These are phyloP conservation scores for Gavialis gangeticus DNA, from an alignment of 2,113 vertebrate species.

Conservation along the genomic window DNA sequence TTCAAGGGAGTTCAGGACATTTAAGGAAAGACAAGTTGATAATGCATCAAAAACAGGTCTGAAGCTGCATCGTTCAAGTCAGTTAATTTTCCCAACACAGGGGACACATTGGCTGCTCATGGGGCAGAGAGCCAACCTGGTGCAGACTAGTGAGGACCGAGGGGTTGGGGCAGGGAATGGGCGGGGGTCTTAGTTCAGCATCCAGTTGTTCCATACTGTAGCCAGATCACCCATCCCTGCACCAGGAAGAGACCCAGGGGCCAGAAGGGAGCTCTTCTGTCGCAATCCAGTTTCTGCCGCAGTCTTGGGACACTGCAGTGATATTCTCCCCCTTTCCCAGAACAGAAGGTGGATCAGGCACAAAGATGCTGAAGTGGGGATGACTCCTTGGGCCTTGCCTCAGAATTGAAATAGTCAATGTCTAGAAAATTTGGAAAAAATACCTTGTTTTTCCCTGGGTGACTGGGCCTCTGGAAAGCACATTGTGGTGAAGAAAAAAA, in stretches of 20 bases:
- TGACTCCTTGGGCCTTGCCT: not conserved
- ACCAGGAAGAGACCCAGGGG: slow-evolving; percentile 49
- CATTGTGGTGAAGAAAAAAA: slow-evolving; percentile 39
- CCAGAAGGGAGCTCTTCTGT: not conserved
- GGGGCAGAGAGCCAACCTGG: slow-evolving; percentile 37
- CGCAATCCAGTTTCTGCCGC: slow-evolving; percentile 33
- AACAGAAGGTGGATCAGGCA: not conserved
- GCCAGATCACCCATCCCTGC: slow-evolving; percentile 53
- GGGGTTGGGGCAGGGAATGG: slow-evolving; percentile 53
- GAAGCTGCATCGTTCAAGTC: not conserved
- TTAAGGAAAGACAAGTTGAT: not conserved
- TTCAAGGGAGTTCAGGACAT: not conserved
- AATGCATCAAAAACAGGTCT: not conserved
- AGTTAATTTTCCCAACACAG: not conserved
- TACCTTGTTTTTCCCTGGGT: slow-evolving; percentile 45
- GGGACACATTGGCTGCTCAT: slow-evolving; percentile 1
- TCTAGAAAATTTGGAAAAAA: slow-evolving; percentile 42
- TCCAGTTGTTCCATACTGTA: not conserved
- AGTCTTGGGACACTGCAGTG: slow-evolving; percentile 18
- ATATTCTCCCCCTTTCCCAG: not conserved
- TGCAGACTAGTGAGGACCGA: slow-evolving; percentile 33
- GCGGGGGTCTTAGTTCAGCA: slow-evolving; percentile 62
- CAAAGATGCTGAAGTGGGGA: not conserved
- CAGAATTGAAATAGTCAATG: slow-evolving; percentile 49
- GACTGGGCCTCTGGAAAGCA: slow-evolving; percentile 49